Evolutionary conservation across 2,113 vertebrate species (phyloP), one percentile per base, ranked within the genome.

Genomic region (Ophiodon elongatus): DNA sequence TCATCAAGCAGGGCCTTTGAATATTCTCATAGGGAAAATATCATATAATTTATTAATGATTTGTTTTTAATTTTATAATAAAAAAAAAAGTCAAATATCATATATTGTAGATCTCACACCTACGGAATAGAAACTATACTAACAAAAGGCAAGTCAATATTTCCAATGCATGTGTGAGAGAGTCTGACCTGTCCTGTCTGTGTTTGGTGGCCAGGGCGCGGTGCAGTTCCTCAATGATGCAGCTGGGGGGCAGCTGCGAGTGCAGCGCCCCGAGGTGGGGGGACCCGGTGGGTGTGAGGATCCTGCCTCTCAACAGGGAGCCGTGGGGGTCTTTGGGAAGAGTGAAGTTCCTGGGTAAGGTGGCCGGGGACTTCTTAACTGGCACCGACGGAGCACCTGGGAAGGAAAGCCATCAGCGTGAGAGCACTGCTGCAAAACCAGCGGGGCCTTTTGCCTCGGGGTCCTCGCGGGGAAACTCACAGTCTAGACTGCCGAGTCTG

Each of bases 221-320:
- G 92, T 99, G 98, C 76, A 99, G 95, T 90, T 99, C 98, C 91
- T 99, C 98, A 2, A 99, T 99, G 94, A 99, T 97, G 76, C 97
- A 97, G 95, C 97, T 99, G 47, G 97, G 97, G 56, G 97, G 97
- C 91, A 98, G 95, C 67, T 96, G 97, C 66, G 96, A 93, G 87
- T 97, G 97, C 71, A 98, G 88, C 0, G 95, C 66, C 60, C 96
- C 95, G 5, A 97, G 94, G 85, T 97, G 97, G 17, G 98, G 98
- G 56, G 98, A 99, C 23, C 97, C 96, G 0, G 96, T 96, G n/a
- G 97, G 98, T 35, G 97, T 97, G 76, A 96, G 93, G 31, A 97
- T 95, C 89, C 97, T 95, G 83, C 95, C 97, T 92, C 97, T 94
- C 88, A 85, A 86, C 87, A 91, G 82, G 41, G 92, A 93, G 63